phyloP scores from a whole-genome alignment of 1,140 invertebrate genomes.

The Prorops nasuta region DNA sequence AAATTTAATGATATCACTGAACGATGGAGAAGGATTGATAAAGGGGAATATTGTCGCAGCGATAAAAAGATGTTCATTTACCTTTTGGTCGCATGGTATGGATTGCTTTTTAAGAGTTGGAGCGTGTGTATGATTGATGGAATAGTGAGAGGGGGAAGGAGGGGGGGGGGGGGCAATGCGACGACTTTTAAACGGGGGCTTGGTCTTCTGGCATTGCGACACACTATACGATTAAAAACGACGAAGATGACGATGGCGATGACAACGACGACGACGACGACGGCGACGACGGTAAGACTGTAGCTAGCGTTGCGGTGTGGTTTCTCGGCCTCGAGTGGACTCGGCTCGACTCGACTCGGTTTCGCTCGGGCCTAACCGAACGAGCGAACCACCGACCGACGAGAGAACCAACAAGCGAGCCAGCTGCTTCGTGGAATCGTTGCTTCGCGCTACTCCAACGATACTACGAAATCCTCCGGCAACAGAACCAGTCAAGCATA shows the following conservation, averaged over 20 bases:
- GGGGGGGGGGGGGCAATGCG: neutral
- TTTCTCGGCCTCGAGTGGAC: too few relatives aligned
- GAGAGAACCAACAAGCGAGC: neutral
- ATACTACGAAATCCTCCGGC: slow-evolving; percentile 42
- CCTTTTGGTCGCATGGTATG: too few relatives aligned
- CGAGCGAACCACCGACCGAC: neutral
- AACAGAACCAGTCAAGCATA: slow-evolving; percentile 29
- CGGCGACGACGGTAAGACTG: too few relatives aligned
- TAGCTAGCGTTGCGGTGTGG: too few relatives aligned
- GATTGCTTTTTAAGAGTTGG: too few relatives aligned
- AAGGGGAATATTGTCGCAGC: too few relatives aligned
- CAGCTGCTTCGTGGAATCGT: slow-evolving; percentile 46
- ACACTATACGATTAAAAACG: slow-evolving; percentile 28
- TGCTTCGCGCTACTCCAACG: slow-evolving; percentile 46
- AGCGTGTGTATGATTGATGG: too few relatives aligned
- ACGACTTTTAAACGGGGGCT: slow-evolving; percentile 40
- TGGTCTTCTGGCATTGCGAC: slow-evolving; percentile 46
- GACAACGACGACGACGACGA: too few relatives aligned
- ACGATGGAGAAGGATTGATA: too few relatives aligned
- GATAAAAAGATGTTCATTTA: too few relatives aligned
- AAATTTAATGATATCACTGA: too few relatives aligned
- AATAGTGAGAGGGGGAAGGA: neutral
- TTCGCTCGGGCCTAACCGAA: slow-evolving; percentile 11
- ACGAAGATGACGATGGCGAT: too few relatives aligned
- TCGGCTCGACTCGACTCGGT: slow-evolving; percentile 28